These are phyloP conservation scores for Xiphophorus birchmanni DNA, from an alignment of 2,797 vertebrate species.

Conservation along the genomic window DNA sequence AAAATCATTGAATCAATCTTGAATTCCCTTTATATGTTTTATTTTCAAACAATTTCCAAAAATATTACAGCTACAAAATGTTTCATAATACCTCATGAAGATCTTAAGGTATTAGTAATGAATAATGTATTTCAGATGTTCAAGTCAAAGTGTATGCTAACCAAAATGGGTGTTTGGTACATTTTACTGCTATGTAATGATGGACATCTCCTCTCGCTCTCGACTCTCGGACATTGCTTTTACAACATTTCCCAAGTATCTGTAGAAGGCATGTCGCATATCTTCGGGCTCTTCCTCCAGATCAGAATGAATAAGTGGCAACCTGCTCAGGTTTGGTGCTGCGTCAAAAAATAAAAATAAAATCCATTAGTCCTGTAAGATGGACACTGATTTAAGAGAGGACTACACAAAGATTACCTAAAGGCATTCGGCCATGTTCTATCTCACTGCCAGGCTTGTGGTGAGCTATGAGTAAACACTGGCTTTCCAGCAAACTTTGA, in stretches of 20 bases:
- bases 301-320: slow-evolving; percentile 89
- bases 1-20: slow-evolving; percentile 43
- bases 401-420: slow-evolving; percentile 79
- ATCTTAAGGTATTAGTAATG: slow-evolving; percentile 1
- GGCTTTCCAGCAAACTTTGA: slow-evolving; percentile 86
- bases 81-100: background rate
- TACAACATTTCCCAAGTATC: slow-evolving; percentile 87
- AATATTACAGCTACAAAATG: background rate
- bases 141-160: background rate
- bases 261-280: slow-evolving; percentile 86
- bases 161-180: background rate
- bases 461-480: slow-evolving; percentile 93
- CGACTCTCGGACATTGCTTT: slow-evolving; percentile 89
- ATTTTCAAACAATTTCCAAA: slow-evolving; percentile 25
- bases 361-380: slow-evolving; percentile 14
- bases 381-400: background rate
- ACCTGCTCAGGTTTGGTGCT: slow-evolving; percentile 87
- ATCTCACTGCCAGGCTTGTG: slow-evolving; percentile 89
- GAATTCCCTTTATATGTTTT: slow-evolving; percentile 26
- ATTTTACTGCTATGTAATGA: slow-evolving; percentile 82
- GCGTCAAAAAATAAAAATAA: slow-evolving; percentile 31
- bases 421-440: slow-evolving; percentile 73
- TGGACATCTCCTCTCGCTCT: slow-evolving; percentile 94
- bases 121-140: background rate
- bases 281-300: slow-evolving; percentile 95